Percentiles rank a stretch among this genome's conserved stretches.
phyloP scores from a whole-genome alignment of 2,797 vertebrate species.

The Threskiornis aethiopicus region DNA sequence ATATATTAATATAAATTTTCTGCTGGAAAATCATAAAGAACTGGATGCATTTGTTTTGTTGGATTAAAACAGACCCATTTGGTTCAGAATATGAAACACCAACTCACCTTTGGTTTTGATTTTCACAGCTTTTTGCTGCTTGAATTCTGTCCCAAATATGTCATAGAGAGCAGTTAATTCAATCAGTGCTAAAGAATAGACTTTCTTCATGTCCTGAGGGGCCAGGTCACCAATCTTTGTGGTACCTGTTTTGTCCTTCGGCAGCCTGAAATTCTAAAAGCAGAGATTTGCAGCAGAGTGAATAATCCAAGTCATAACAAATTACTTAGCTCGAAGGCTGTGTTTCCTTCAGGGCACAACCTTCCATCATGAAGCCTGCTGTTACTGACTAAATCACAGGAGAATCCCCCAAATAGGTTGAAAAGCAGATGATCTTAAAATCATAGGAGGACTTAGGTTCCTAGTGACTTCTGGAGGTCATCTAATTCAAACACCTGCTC shows the following conservation, averaged over 20 bases:
- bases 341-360: neutral
- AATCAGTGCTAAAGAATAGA: conserved; percentile 85
- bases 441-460: neutral
- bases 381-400: neutral
- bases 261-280: conserved; percentile 87
- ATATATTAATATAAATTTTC: neutral
- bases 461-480: neutral
- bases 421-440: neutral
- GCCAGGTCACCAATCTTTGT: conserved; percentile 93
- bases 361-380: neutral
- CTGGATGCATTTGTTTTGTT: neutral
- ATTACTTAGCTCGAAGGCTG: neutral
- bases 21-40: neutral
- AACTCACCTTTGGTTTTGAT: conserved; percentile 88
- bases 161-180: conserved; percentile 95
- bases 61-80: neutral
- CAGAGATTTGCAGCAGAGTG: neutral
- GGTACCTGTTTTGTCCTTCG: conserved; percentile 91
- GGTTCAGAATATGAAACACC: neutral
- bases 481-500: neutral
- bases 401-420: neutral
- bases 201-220: conserved; percentile 93
- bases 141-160: conserved; percentile 86
- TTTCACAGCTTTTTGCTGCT: conserved; percentile 91
- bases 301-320: neutral